Evolutionary conservation across 2,888 invertebrate genomes (phyloP), one percentile per base, ranked within the genome.

Genomic region (Polydrusus cervinus): DNA sequence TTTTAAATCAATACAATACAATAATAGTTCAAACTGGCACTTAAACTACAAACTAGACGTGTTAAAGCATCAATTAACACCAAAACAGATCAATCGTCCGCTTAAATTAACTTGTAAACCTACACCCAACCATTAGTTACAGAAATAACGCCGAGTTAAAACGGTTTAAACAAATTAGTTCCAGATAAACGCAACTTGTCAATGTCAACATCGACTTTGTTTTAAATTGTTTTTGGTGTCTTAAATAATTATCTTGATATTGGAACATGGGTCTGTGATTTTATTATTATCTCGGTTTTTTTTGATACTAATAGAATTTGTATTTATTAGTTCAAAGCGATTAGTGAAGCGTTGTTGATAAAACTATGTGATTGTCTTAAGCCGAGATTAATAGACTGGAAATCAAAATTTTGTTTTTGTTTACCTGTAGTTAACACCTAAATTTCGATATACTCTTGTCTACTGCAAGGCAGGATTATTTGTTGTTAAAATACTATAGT

Each of bases 151-250:
- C 47, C 53, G 53, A 53, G 53, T 66, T 66, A 53, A 53, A 66
- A 53, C 66, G 53, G 53, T 66, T 66, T 43, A 66, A 66, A 66
- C 66, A 66, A 66, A 66, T 66, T 66, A 40, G 53, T 40, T 20
- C 53, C 53, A 66, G 66, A 66, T 66, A 66, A 66, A 51, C 66
- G 66, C 38, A 51, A 66, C 66, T 66, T 53, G 34, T 66, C 53
- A 66, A 53, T 38, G 66, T 66, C 66, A 66, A 66, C 34, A 1
- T 11, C 16, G 66, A 51, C 53, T 51, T 66, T 10, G 53, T 66
- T 66, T 53, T 20, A 18, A 20, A 38, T 38, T 40, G 66, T 53
- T 55, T 30, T 30, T 30, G n/a, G 30, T 55, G 55, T 55, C 30
- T 55, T 55, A 55, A 55, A 55, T 55, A 55, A 55, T 55, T 30